Conservation (phyloP, 2,113 vertebrate genomes). For the Onychostoma macrolepis region DNA sequence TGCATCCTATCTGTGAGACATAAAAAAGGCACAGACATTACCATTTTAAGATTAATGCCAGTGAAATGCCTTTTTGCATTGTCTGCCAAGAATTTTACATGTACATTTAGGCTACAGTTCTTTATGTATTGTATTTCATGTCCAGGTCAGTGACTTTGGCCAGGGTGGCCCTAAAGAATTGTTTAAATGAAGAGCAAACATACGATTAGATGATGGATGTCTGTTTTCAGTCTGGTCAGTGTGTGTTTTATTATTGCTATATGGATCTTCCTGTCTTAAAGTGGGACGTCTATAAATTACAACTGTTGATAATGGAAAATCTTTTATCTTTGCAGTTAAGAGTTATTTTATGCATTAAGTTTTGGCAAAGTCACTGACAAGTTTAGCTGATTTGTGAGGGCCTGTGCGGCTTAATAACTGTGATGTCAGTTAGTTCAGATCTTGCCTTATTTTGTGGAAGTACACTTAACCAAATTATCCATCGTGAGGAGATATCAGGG, state of each 20-base stretch:
- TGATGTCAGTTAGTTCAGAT: not conserved
- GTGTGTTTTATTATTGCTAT: not conserved
- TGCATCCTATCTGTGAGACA: not conserved
- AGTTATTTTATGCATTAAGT: not conserved
- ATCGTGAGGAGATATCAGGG: not conserved
- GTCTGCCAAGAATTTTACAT: conserved; percentile 10
- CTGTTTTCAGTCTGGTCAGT: conserved; percentile 9
- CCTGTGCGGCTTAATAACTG: not conserved
- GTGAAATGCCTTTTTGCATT: not conserved
- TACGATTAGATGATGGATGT: conserved; percentile 2
- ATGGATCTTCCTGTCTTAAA: conserved; percentile 11
- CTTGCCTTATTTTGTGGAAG: not conserved
- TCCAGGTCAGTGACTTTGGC: not conserved
- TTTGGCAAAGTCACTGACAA: not conserved
- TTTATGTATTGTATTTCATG: not conserved
- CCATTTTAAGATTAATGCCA: conserved; percentile 13
- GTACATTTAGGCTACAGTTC: not conserved
- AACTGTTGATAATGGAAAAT: not conserved
- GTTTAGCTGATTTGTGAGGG: conserved; percentile 24
- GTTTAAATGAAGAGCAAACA: conserved; percentile 15
- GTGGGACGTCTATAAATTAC: not conserved
- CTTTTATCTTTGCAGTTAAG: not conserved
- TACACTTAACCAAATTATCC: not conserved
- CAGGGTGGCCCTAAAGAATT: not conserved
- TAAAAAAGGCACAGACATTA: not conserved